Base-by-base conservation (phyloP, 1,140 invertebrate species). In the Caenorhabditis remanei region DNA sequence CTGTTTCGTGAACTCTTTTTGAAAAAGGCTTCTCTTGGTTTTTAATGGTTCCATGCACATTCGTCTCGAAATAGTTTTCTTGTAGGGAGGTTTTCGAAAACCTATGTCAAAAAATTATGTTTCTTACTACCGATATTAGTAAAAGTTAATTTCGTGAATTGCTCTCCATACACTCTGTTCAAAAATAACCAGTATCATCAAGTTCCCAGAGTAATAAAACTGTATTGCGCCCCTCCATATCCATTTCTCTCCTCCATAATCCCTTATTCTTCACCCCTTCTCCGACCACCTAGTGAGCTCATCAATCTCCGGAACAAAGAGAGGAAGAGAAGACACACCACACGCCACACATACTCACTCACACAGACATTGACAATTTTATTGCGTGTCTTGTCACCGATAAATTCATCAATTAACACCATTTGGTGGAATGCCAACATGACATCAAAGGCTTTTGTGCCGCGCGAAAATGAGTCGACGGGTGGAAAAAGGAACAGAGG, bases 401-500 rank as follows among this genome's bases (percentile, higher is more conserved):
- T 79, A 79, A 79, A 79, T 79, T 79, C 71, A 79, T 79, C 71
- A 79, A 79, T 79, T 79, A 79, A 79, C 71, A 79, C 71, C 71
- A 50, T 79, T 79, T 79, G 71, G 71, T 79, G 46, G 71, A 79
- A 50, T 79, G 71, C 71, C 71, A 79, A 50, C 71, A 50, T 40
- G 32, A 46, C 71, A 21, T 79, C 71, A 79, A 79, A 79, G 71
- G 71, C 14, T 8, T 9, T 21, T 4, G 65, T 71, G n/a, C 71
- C 46, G 71, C 71, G 19, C 19, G 43, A 58, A 58, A 50, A 46
- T 46, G 41, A 71, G 8, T 41, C 21, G 61, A 63, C 13, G 14
- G 24, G 24, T 11, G 61, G 32, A 58, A 58, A 14, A 53, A 53
- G 16, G 11, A 53, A 14, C 13, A 16, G 50, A n/a, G 56, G n/a